Percentiles rank a stretch among this genome's conserved stretches.
phyloP scores from a whole-genome alignment of 2,888 invertebrate genomes.

The Agelastica alni region DNA sequence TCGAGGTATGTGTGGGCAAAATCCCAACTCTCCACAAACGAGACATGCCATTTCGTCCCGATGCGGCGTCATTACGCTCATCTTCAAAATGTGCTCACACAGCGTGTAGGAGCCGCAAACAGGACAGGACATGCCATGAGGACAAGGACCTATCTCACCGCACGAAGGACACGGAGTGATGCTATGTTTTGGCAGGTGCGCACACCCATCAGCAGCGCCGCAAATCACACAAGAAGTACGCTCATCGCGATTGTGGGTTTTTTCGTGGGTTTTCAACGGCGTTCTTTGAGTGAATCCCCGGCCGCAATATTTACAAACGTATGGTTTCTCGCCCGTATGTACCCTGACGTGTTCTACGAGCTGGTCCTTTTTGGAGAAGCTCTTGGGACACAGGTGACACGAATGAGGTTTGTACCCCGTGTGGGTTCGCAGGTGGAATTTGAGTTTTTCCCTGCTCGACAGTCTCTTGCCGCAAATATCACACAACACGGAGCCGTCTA shows the following conservation, averaged over 20 bases:
- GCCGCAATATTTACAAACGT: slow-evolving; percentile 48
- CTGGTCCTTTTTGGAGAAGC: slow-evolving; percentile 57
- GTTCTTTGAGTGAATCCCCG: slow-evolving; percentile 60
- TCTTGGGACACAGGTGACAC: slow-evolving; percentile 56
- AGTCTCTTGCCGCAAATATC: slow-evolving; percentile 63
- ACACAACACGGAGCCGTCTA: slow-evolving; percentile 59
- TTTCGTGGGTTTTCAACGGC: slow-evolving; percentile 64
- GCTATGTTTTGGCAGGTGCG: slow-evolving; percentile 11
- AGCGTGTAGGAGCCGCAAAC: slow-evolving; percentile 21
- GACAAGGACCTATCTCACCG: slow-evolving; percentile 17
- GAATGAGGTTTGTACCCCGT: slow-evolving; percentile 58
- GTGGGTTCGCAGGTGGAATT: slow-evolving; percentile 51
- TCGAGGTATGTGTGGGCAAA: slow-evolving; percentile 18
- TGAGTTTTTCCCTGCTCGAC: slow-evolving; percentile 51
- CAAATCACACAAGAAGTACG: slow-evolving; percentile 58
- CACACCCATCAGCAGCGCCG: slow-evolving; percentile 21
- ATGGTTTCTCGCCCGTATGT: slow-evolving; percentile 53
- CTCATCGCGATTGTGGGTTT: slow-evolving; percentile 65
- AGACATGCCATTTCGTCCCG: slow-evolving; percentile 21
- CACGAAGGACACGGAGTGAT: slow-evolving; percentile 17
- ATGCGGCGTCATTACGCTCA: slow-evolving; percentile 26
- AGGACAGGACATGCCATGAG: slow-evolving; percentile 20
- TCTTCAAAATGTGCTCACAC: slow-evolving; percentile 27
- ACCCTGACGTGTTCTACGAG: slow-evolving; percentile 50
- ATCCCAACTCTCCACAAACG: slow-evolving; percentile 24